phyloP scores from a whole-genome alignment of 2,113 vertebrate genomes.

The Nesogale talazaci region DNA sequence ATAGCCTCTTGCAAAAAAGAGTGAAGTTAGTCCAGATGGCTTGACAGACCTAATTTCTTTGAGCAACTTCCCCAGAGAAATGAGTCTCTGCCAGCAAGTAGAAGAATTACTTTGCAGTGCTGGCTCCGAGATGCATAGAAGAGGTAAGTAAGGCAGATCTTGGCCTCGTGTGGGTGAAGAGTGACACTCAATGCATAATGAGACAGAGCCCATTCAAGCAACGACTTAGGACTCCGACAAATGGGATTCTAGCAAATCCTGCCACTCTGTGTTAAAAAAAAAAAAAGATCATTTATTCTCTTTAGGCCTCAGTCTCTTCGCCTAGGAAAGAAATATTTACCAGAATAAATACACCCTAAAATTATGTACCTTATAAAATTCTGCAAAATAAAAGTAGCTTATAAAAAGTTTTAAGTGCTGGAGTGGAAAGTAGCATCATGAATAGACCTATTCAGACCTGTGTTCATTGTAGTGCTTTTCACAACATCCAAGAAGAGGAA shows the following conservation, averaged over 20 bases:
- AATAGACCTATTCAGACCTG: neutral
- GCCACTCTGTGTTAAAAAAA: neutral
- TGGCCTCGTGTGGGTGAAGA: neutral
- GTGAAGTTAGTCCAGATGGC: neutral
- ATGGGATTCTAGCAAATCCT: neutral
- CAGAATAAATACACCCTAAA: conserved; percentile 37
- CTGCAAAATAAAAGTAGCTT: conserved; percentile 4
- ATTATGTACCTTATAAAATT: neutral
- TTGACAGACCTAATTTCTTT: conserved; percentile 30
- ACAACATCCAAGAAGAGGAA: neutral
- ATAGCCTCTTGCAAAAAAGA: conserved; percentile 29
- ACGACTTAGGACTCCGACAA: neutral
- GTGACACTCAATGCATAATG: neutral
- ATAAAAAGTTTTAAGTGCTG: neutral
- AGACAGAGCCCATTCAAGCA: neutral
- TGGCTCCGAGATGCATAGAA: neutral
- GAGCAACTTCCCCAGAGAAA: neutral
- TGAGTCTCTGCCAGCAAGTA: neutral
- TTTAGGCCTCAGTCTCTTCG: neutral
- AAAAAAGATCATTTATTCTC: neutral
- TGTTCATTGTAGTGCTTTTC: neutral
- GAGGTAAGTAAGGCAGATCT: neutral
- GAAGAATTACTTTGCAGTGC: neutral
- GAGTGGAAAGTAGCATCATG: neutral
- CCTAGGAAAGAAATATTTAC: conserved; percentile 31